Evolutionary conservation across 1,140 invertebrate genomes (phyloP).

Genomic region (Hydropsyche tenuis): DNA sequence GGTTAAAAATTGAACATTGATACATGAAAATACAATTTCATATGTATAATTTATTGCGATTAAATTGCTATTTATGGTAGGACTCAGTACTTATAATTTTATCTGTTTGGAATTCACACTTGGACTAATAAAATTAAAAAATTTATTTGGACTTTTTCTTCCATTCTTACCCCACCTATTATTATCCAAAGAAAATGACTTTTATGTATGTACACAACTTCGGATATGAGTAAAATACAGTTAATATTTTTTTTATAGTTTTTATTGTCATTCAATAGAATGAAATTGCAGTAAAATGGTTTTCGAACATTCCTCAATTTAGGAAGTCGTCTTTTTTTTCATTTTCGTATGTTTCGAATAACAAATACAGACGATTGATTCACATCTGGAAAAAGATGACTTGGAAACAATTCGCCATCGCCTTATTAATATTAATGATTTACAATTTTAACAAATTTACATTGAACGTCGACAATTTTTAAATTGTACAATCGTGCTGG

Average conservation of each 20-base stretch:
- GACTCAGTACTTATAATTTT: conserved; percentile 49
- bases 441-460: background rate
- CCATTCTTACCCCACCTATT: background rate
- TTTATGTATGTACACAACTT: no score
- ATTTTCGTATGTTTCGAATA: background rate
- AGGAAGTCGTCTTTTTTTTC: background rate
- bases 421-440: background rate
- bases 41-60: conserved; percentile 14
- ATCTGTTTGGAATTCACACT: conserved; percentile 46
- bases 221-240: no score
- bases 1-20: background rate
- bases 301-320: background rate
- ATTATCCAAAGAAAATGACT: no score
- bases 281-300: conserved; percentile 31
- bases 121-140: conserved; percentile 39
- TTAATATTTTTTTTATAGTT: conserved; percentile 33
- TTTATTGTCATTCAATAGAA: conserved; percentile 44
- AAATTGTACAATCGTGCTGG: conserved; percentile 9
- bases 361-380: background rate
- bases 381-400: conserved; percentile 1
- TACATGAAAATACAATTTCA: background rate
- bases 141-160: background rate
- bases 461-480: no score
- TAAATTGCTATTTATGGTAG: conserved; percentile 49
- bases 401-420: background rate